Evolutionary conservation across 2,888 invertebrate species (phyloP).

Genomic region (Eupithecia subumbrata): DNA sequence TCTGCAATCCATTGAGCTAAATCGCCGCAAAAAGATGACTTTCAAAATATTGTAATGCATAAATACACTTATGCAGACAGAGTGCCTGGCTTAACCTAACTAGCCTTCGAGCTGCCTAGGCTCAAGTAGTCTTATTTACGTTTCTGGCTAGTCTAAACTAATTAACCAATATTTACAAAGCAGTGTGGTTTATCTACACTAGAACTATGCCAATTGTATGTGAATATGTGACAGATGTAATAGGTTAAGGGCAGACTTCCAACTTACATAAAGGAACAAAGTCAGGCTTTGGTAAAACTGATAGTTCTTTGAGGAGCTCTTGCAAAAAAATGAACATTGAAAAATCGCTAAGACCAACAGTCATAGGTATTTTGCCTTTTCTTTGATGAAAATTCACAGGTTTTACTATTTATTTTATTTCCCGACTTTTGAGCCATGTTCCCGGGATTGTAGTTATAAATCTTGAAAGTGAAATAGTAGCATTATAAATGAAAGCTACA

Average conservation of each 20-base stretch:
- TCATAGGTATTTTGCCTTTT: background rate
- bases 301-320: background rate
- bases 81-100: conserved; percentile 34
- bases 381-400: background rate
- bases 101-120: conserved; percentile 49
- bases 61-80: conserved; percentile 2
- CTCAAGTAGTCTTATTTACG: conserved; percentile 44
- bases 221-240: conserved; percentile 33
- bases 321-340: background rate
- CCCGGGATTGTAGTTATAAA: background rate
- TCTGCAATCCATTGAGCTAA: background rate
- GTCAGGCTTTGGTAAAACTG: background rate
- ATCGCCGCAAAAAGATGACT: background rate
- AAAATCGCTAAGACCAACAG: background rate
- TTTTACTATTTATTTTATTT: background rate
- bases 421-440: background rate
- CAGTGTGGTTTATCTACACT: conserved; percentile 32
- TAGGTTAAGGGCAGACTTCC: conserved; percentile 29
- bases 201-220: conserved; percentile 25
- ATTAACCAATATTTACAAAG: conserved; percentile 47
- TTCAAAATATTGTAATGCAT: background rate
- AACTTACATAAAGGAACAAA: conserved; percentile 10
- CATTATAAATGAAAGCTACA: background rate
- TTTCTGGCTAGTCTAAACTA: conserved; percentile 48
- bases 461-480: background rate